Evolutionary conservation across 2,888 invertebrate genomes (phyloP).

Genomic region (Epiblema foenella): DNA sequence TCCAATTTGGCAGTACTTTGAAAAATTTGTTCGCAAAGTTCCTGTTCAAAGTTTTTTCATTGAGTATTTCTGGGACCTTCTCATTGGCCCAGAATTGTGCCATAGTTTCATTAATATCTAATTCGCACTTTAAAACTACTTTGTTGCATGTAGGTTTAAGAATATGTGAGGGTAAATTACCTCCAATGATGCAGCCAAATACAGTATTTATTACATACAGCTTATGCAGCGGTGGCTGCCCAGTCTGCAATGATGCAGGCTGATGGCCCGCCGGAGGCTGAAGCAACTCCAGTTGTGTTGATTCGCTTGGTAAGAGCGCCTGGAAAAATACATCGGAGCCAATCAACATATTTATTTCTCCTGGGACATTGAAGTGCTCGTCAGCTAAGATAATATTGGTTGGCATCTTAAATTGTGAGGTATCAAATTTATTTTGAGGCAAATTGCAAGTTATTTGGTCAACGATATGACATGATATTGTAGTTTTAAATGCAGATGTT

Average conservation of each 20-base stretch:
- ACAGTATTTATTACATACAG: too few relatives aligned
- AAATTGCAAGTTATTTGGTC: slow-evolving; percentile 46
- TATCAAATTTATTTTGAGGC: slow-evolving; percentile 44
- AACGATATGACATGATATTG: slow-evolving; percentile 39
- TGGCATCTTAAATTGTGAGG: slow-evolving; percentile 36
- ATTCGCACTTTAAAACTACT: too few relatives aligned
- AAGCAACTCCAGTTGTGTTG: too few relatives aligned
- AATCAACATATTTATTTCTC: slow-evolving; percentile 44
- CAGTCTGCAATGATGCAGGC: too few relatives aligned
- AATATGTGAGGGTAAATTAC: too few relatives aligned
- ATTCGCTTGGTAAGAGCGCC: slow-evolving; percentile 40
- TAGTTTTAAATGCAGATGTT: slow-evolving; percentile 2
- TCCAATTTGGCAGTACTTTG: too few relatives aligned
- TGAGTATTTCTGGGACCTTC: slow-evolving; percentile 43
- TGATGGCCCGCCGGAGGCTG: too few relatives aligned
- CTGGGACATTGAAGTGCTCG: slow-evolving; percentile 34
- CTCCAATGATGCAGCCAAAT: too few relatives aligned
- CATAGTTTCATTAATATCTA: too few relatives aligned
- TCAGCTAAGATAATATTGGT: slow-evolving; percentile 41
- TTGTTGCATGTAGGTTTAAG: too few relatives aligned
- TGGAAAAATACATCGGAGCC: slow-evolving; percentile 47
- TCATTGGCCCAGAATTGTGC: slow-evolving; percentile 32
- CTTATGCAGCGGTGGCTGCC: slow-evolving; percentile 2
- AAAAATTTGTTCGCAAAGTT: too few relatives aligned
- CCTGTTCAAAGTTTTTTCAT: slow-evolving; percentile 35